A percentile compares a stretch with the other conserved stretches of the same genome.
Evolutionary conservation across 2,113 vertebrate genomes (phyloP).

Genomic region (Elachura formosa): DNA sequence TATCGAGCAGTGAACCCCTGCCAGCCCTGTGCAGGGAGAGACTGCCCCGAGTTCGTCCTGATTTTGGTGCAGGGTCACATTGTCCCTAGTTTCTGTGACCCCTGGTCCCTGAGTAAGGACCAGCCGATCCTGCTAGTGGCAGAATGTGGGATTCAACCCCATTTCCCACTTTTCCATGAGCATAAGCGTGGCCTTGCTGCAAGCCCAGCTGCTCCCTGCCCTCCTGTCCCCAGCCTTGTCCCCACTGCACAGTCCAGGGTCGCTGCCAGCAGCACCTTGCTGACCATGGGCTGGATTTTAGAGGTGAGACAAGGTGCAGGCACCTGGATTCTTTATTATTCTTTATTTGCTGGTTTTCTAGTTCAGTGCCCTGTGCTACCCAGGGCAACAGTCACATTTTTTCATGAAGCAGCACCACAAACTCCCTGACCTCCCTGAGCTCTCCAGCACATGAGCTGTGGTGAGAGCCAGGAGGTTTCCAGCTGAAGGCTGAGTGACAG

Average conservation of each 20-base stretch:
- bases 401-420: neutral
- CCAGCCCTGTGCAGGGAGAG: neutral
- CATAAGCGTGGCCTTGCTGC: neutral
- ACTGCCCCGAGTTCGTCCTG: neutral
- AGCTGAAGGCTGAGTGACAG: neutral
- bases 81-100: neutral
- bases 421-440: neutral
- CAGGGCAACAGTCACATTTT: neutral
- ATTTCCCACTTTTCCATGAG: neutral
- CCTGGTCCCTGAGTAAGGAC: neutral
- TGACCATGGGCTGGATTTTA: neutral
- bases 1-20: rapidly evolving
- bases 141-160: neutral
- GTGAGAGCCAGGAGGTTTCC: neutral
- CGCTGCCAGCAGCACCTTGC: neutral
- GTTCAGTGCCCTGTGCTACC: neutral
- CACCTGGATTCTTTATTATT: neutral
- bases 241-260: neutral
- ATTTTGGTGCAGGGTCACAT: neutral
- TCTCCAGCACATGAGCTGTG: rapidly evolving
- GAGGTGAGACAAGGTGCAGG: neutral
- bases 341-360: neutral
- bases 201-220: neutral
- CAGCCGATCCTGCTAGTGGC: rapidly evolving
- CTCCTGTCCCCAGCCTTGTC: neutral